Evolutionary conservation across 2,797 vertebrate species (phyloP), one percentile per base, ranked within the genome.

Genomic region (Xenentodon cancila): DNA sequence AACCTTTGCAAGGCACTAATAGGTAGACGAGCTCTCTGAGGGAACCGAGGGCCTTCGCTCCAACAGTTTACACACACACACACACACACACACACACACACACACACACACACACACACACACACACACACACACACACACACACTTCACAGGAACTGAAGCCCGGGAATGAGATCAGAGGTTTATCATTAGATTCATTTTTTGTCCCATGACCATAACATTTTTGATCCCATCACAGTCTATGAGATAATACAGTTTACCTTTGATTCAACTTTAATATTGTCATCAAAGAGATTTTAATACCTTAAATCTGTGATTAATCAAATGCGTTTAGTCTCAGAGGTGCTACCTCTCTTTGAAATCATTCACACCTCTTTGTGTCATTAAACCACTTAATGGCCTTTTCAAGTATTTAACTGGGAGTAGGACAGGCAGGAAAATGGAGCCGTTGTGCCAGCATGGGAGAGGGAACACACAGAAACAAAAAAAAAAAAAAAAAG

Each of bases 311-410:
- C 84, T 79, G 74, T 56, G 80, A 86, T 88, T 87, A 81, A 84
- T 84, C 75, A 64, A 64, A 62, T 63, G 82, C 25, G 5, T 75
- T 57, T 45, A 53, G 68, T 71, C 79, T 66, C 64, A 40, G 21
- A 87, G 77, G 80, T 80, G 84, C 81, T 81, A 72, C 70, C 81
- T 84, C 77, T 22, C 83, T 88, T 89, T 89, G 84, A 88, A 89
- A 86, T 84, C 75, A 70, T 78, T 81, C 79, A 75, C 64, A 75
- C 77, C 59, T 82, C 73, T 7, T 16, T 77, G 81, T 67, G 3
- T 64, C 68, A 84, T 88, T 89, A 82, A 88, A 84, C 66, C 71
- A 64, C 66, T 78, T 88, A 85, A 82, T 84, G 82, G 67, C 54
- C 77, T 61, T 55, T 70, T 72, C 48, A 22, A 66, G 69, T 60